These are phyloP conservation scores for Tachysurus vachellii DNA, from an alignment of 2,113 vertebrate genomes.

Conservation along the genomic window DNA sequence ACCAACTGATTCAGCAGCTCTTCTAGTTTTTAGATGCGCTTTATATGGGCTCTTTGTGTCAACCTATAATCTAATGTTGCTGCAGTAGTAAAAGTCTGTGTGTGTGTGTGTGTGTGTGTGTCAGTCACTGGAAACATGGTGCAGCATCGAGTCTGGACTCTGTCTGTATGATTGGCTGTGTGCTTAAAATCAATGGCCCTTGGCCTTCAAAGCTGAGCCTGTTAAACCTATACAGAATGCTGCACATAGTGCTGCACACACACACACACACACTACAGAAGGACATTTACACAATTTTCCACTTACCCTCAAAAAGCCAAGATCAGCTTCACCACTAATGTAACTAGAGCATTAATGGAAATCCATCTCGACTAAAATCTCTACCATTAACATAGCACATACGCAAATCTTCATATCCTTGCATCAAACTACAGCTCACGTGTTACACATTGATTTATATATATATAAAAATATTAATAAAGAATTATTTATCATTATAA, in stretches of 20 bases:
- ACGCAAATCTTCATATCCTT: neutral
- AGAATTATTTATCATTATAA: neutral
- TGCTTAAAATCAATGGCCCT: conserved; percentile 65
- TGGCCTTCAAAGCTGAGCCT: conserved; percentile 58
- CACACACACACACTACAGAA: conserved; percentile 13
- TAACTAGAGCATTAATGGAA: neutral
- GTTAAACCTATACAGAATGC: conserved; percentile 63
- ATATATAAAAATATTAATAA: too few relatives aligned
- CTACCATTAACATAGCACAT: neutral
- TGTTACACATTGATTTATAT: neutral
- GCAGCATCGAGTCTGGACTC: conserved; percentile 60
- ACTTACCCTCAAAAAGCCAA: neutral
- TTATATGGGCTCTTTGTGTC: conserved; percentile 51
- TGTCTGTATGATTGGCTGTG: conserved; percentile 68
- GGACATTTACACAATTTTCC: conserved; percentile 16
- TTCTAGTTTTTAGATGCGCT: conserved; percentile 15
- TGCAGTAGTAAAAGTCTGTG: conserved; percentile 59
- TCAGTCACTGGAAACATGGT: conserved; percentile 45
- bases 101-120: conserved; percentile 55
- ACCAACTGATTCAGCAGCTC: neutral
- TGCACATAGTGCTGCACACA: conserved; percentile 11
- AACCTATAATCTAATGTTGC: conserved; percentile 17
- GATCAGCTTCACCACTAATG: neutral
- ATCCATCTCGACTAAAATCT: neutral
- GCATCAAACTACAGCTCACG: neutral